Evolutionary conservation across 1,140 invertebrate species (phyloP).

Genomic region (Zaprionus davidi): DNA sequence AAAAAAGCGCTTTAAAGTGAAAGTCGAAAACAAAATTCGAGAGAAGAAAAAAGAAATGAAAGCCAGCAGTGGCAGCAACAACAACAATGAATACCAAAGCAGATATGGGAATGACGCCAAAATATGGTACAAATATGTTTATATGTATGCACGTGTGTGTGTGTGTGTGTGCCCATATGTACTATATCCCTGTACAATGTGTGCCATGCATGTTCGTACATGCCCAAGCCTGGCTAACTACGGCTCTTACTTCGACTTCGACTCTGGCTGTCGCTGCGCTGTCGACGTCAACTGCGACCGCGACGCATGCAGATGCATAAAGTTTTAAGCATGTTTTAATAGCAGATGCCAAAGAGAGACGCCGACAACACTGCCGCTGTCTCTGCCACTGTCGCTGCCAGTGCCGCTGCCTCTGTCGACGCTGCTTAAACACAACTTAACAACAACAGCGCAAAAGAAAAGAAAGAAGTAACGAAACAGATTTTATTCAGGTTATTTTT

Average conservation of each 20-base stretch:
- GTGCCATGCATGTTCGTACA: slow-evolving; percentile 4
- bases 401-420: neutral
- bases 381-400: neutral
- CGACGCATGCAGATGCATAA: slow-evolving; percentile 49
- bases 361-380: slow-evolving; percentile 1
- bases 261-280: neutral
- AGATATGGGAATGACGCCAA: slow-evolving; percentile 45
- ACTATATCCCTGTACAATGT: neutral
- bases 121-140: slow-evolving; percentile 24
- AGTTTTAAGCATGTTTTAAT: slow-evolving; percentile 51
- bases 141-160: neutral
- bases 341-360: slow-evolving; percentile 27
- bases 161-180: neutral
- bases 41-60: slow-evolving; percentile 50
- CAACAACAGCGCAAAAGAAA: slow-evolving; percentile 4
- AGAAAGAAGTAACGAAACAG: slow-evolving; percentile 14
- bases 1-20: slow-evolving; percentile 57
- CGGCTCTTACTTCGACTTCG: neutral
- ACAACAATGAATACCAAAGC: slow-evolving; percentile 22
- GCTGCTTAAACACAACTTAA: slow-evolving; percentile 6
- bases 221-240: neutral
- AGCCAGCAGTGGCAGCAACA: slow-evolving; percentile 30
- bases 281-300: neutral
- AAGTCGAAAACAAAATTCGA: slow-evolving; percentile 59
- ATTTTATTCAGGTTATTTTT: slow-evolving; percentile 74